A percentile compares a stretch with the other conserved stretches of the same genome.
These are phyloP conservation scores for Heliangelus exortis DNA, from an alignment of 2,797 vertebrate species.

Conservation along the genomic window DNA sequence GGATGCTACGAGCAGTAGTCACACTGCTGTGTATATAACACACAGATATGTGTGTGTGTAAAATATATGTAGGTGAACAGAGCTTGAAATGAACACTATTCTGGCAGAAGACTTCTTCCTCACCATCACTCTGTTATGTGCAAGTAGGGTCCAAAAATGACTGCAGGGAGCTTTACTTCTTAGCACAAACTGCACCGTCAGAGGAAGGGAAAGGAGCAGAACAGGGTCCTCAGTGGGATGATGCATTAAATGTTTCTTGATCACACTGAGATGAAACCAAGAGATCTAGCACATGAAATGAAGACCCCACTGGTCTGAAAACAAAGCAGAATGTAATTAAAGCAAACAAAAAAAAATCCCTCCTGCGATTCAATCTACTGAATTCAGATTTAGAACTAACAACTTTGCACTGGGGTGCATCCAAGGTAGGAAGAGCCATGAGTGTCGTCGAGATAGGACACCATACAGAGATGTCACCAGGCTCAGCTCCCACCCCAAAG, in stretches of 20 bases:
- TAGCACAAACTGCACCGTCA: background rate
- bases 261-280: constrained; percentile 5
- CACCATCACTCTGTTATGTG: no score
- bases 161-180: background rate
- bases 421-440: fast-evolving
- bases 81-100: background rate
- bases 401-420: background rate
- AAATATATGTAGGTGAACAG: background rate
- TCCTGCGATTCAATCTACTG: background rate
- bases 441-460: background rate
- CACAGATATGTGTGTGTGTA: background rate
- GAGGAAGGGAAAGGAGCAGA: background rate
- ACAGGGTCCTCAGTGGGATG: background rate
- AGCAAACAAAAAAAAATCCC: background rate
- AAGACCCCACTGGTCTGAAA: background rate
- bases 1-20: background rate
- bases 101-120: background rate
- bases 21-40: background rate
- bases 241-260: background rate
- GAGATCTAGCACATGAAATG: background rate
- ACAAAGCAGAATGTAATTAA: background rate
- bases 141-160: background rate
- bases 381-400: background rate
- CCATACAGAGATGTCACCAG: background rate
- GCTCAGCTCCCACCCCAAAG: background rate